Evolutionary conservation across 1,140 invertebrate species (phyloP).

Genomic region (Contarinia nasturtii): DNA sequence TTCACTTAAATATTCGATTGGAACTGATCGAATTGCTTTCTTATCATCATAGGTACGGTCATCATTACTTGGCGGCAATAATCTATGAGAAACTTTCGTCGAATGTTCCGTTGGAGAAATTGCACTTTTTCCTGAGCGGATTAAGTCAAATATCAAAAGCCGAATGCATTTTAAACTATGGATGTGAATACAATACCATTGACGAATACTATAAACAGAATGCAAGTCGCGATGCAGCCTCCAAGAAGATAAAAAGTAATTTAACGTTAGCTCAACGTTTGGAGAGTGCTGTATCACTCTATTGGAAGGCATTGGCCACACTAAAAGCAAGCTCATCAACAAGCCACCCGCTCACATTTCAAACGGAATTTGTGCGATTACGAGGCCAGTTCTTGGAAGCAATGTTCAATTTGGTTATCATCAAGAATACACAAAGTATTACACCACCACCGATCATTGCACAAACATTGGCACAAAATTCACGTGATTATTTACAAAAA

Average conservation of each 20-base stretch:
- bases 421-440: conserved; percentile 66
- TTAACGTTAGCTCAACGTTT: conserved; percentile 32
- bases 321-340: conserved; percentile 38
- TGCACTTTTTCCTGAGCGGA: conserved; percentile 76
- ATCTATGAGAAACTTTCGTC: conserved; percentile 47
- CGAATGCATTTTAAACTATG: conserved; percentile 32
- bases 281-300: conserved; percentile 35
- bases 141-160: conserved; percentile 49
- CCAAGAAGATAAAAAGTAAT: conserved; percentile 13
- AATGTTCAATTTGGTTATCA: conserved; percentile 50
- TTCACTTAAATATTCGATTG: neutral
- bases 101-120: conserved; percentile 70
- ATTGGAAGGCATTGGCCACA: conserved; percentile 44
- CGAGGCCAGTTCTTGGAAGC: conserved; percentile 60
- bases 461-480: conserved; percentile 52
- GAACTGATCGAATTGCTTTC: neutral
- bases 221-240: neutral
- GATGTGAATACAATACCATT: conserved; percentile 15
- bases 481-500: conserved; percentile 61
- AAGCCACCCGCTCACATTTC: conserved; percentile 34
- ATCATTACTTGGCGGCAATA: conserved; percentile 48
- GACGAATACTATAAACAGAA: neutral
- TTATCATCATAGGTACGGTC: conserved; percentile 43
- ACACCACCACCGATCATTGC: conserved; percentile 86
- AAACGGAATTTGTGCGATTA: conserved; percentile 55